phyloP scores from a whole-genome alignment of 2,113 vertebrate species.

The Cynopterus brachyotis region DNA sequence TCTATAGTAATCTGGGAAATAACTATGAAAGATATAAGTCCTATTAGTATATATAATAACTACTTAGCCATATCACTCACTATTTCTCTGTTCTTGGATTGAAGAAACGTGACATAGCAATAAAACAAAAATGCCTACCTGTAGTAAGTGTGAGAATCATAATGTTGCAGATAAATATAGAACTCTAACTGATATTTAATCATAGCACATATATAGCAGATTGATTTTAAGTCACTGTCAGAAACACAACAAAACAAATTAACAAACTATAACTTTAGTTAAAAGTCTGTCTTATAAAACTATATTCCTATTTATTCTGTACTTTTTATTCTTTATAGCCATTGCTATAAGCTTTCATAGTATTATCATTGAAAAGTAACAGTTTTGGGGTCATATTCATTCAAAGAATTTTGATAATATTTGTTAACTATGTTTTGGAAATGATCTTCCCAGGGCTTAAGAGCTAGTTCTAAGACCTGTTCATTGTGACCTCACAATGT shows the following conservation, averaged over 20 bases:
- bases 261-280: not conserved
- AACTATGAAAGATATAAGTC: not conserved
- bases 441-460: not conserved
- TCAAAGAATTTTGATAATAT: not conserved
- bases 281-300: not conserved
- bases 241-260: not conserved
- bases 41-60: not conserved
- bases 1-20: not conserved
- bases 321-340: not conserved
- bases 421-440: not conserved
- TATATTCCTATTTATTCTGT: not conserved
- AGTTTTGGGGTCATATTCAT: not conserved
- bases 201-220: not conserved
- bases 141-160: not conserved
- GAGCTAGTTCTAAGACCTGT: not conserved
- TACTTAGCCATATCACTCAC: fast-evolving
- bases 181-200: not conserved
- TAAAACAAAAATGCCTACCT: not conserved
- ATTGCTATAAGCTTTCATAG: not conserved
- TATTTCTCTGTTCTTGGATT: not conserved
- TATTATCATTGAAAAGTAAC: not conserved
- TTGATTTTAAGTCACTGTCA: constrained; percentile 7
- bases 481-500: not conserved
- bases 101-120: not conserved
- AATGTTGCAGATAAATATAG: not conserved